phyloP scores from a whole-genome alignment of 2,888 invertebrate genomes.

The Protodeltote pygarga region DNA sequence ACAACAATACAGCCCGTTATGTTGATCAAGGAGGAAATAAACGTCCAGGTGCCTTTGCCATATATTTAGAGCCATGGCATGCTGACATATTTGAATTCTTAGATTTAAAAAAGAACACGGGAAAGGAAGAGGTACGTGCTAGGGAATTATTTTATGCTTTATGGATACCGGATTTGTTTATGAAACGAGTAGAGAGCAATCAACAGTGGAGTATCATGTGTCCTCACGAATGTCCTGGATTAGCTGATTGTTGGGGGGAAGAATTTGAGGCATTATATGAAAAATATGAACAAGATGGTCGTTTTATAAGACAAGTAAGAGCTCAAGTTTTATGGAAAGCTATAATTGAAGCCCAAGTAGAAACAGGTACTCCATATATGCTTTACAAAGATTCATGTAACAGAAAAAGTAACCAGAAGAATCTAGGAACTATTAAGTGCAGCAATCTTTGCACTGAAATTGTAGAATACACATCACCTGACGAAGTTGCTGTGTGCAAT shows the following conservation, averaged over 20 bases:
- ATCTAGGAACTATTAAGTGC: conserved; percentile 99
- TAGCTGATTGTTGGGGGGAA: conserved; percentile 97
- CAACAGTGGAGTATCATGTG: conserved; percentile 98
- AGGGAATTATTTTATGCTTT: conserved; percentile 98
- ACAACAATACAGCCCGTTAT: conserved; percentile 97
- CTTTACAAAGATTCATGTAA: conserved; percentile 98
- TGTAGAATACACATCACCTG: conserved; percentile 95
- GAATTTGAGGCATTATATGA: conserved; percentile 96
- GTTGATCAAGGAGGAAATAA: conserved; percentile 99
- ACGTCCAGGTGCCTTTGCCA: conserved; percentile 98
- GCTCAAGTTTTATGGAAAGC: conserved; percentile 98
- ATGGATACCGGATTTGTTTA: conserved; percentile 99
- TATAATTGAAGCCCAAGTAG: conserved; percentile 97
- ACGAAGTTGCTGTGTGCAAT: conserved; percentile 99
- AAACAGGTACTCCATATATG: conserved; percentile 99
- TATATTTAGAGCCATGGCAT: conserved; percentile 99
- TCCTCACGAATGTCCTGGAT: conserved; percentile 96
- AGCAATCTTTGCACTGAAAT: conserved; percentile 99
- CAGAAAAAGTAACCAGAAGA: conserved; percentile 98
- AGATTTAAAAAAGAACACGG: conserved; percentile 97
- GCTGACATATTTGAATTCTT: conserved; percentile 98
- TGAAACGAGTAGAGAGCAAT: conserved; percentile 96
- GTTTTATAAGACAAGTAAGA: conserved; percentile 89
- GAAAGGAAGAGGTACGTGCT: conserved; percentile 97
- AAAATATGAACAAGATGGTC: conserved; percentile 94